phyloP scores from a whole-genome alignment of 2,113 vertebrate genomes.

The Poecile atricapillus region DNA sequence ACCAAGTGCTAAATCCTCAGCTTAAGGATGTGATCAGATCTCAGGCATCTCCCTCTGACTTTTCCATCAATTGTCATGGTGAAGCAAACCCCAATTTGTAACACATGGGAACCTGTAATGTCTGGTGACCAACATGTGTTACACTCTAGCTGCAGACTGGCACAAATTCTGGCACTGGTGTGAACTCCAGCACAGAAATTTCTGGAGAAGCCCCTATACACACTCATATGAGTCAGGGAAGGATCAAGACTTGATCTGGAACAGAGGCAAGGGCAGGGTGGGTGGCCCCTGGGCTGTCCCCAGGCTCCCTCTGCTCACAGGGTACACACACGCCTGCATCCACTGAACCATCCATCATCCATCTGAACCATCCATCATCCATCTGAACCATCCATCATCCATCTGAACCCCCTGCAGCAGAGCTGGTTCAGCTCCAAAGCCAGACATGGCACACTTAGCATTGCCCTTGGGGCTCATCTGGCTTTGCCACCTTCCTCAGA shows the following conservation, averaged over 20 bases:
- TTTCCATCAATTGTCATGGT: neutral
- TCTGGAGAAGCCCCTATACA: neutral
- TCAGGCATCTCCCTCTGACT: neutral
- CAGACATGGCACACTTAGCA: neutral
- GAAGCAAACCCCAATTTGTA: neutral
- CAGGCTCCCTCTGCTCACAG: neutral
- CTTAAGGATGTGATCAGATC: neutral
- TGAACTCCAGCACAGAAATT: neutral
- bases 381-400: neutral
- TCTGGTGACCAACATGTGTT: neutral
- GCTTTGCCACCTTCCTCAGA: neutral
- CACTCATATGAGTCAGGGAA: neutral
- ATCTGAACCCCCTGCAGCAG: neutral
- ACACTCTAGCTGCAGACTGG: neutral
- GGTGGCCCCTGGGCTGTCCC: neutral
- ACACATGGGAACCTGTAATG: neutral
- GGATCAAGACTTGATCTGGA: neutral
- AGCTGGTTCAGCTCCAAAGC: neutral
- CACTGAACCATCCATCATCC: neutral
- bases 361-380: neutral
- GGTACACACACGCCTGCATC: fast-evolving
- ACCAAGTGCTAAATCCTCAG: neutral
- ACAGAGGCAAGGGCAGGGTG: neutral
- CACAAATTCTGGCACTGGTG: neutral
- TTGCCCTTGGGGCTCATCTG: neutral